Conservation (phyloP, 2,888 invertebrate species). For the Auanema freiburgensis region DNA sequence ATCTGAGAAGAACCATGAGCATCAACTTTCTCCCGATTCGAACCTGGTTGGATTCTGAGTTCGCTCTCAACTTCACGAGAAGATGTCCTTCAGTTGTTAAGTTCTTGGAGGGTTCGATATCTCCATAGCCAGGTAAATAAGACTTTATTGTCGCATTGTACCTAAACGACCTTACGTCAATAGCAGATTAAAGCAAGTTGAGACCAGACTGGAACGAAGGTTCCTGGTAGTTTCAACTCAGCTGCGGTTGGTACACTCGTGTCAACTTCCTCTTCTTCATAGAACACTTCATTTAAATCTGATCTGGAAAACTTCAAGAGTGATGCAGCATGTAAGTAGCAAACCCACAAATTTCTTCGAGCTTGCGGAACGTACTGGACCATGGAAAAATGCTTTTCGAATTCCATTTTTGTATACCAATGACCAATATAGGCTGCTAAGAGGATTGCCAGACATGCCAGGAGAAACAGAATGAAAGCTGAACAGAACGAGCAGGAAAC, state of each 20-base stretch:
- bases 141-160: conserved; percentile 16
- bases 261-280: conserved; percentile 6
- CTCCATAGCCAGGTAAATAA: conserved; percentile 13
- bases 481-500: conserved; percentile 33
- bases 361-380: conserved; percentile 14
- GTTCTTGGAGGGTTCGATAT: conserved; percentile 7
- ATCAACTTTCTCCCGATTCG: background rate
- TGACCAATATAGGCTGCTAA: conserved; percentile 34
- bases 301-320: background rate
- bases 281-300: conserved; percentile 1
- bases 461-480: conserved; percentile 28
- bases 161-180: conserved; percentile 2
- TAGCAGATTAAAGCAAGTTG: background rate
- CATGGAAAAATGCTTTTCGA: conserved; percentile 18
- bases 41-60: conserved; percentile 30
- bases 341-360: conserved; percentile 18
- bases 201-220: conserved; percentile 3
- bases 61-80: conserved; percentile 25
- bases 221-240: conserved; percentile 10
- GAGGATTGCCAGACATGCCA: conserved; percentile 35
- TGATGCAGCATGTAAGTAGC: background rate
- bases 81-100: conserved; percentile 27
- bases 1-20: conserved; percentile 11
- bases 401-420: conserved; percentile 36
- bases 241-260: background rate